These are phyloP conservation scores for Synanceia verrucosa DNA, from an alignment of 2,797 vertebrate genomes.

Conservation along the genomic window DNA sequence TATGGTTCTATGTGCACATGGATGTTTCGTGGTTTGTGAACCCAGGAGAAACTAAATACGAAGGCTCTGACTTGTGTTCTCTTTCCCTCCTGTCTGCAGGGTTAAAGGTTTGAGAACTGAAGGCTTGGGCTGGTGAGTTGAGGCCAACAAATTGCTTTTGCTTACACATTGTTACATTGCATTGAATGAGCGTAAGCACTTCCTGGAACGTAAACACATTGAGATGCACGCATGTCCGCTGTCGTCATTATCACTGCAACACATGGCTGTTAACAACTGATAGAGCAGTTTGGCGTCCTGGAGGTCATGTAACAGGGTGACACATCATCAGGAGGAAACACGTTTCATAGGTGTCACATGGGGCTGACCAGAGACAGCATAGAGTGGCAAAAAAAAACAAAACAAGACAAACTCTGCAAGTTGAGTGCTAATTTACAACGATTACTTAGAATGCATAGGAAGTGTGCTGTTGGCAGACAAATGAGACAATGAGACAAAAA, in stretches of 20 bases:
- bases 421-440: neutral
- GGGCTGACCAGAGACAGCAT: conserved; percentile 2
- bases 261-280: conserved; percentile 75
- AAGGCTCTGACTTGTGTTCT: neutral
- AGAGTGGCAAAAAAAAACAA: conserved; percentile 13
- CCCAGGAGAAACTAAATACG: neutral
- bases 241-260: conserved; percentile 76
- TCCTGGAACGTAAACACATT: conserved; percentile 54
- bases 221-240: conserved; percentile 25
- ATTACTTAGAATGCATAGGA: neutral
- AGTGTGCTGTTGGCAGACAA: neutral
- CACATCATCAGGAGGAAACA: conserved; percentile 47
- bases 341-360: conserved; percentile 36
- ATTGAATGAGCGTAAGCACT: conserved; percentile 22
- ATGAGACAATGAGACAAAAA: conserved; percentile 6
- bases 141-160: conserved; percentile 11
- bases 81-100: neutral
- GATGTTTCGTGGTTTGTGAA: conserved; percentile 17
- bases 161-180: conserved; percentile 13
- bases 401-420: neutral
- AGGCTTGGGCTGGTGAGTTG: neutral
- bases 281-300: conserved; percentile 58
- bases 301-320: conserved; percentile 17
- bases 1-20: neutral
- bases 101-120: neutral